Percentiles rank a stretch among this genome's conserved stretches.
These are phyloP conservation scores for Diplosoma virens DNA, from an alignment of 23 tunicate species.

Conservation along the genomic window DNA sequence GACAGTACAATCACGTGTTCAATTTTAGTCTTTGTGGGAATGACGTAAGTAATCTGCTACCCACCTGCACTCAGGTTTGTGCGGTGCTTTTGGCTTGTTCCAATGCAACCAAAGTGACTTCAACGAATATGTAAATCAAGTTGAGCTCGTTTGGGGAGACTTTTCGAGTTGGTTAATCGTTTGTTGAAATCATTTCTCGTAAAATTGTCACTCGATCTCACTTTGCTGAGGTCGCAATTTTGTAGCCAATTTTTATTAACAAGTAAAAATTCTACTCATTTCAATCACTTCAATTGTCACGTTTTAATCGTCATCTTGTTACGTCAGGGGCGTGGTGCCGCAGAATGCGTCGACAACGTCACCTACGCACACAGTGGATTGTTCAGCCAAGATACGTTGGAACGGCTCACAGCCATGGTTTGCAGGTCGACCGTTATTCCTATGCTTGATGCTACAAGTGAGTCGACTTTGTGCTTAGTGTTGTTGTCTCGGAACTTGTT, in stretches of 20 bases:
- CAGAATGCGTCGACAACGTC: conserved; percentile 67
- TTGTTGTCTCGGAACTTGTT: neutral
- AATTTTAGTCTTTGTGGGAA: conserved; percentile 75
- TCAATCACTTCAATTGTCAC: too few species aligned
- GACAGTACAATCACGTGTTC: conserved; percentile 74
- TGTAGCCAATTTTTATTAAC: too few species aligned
- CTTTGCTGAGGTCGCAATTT: too few species aligned
- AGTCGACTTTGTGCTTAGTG: neutral
- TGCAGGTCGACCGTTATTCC: conserved; percentile 73
- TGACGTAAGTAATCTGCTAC: conserved; percentile 30
- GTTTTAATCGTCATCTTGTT: too few species aligned
- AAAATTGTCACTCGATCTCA: too few species aligned
- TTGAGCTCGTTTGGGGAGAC: too few species aligned
- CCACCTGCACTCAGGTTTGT: neutral
- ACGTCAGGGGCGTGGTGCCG: conserved; percentile 70
- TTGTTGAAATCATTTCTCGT: too few species aligned
- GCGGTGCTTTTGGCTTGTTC: neutral
- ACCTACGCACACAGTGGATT: conserved; percentile 16
- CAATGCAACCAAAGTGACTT: neutral
- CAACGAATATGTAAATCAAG: too few species aligned
- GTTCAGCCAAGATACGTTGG: neutral
- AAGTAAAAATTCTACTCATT: too few species aligned
- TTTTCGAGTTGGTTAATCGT: too few species aligned
- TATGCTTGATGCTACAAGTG: neutral
- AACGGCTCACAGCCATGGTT: conserved; percentile 54